phyloP scores from a whole-genome alignment of 2,888 invertebrate species.

The Scaptomyza parva region DNA sequence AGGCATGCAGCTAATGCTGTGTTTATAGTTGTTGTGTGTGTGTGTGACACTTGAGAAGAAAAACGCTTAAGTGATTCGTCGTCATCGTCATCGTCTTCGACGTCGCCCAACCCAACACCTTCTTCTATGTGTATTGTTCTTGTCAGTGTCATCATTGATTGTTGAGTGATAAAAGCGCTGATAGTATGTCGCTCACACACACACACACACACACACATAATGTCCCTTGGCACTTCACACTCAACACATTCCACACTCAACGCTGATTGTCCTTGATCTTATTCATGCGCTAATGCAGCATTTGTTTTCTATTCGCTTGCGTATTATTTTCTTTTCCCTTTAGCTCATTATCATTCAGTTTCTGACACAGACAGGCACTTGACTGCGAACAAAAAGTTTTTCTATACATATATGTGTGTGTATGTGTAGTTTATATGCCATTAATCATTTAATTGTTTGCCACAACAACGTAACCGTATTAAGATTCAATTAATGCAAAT shows the following conservation, averaged over 20 bases:
- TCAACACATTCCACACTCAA: slow-evolving; percentile 2
- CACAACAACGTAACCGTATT: slow-evolving; percentile 62
- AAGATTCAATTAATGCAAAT: slow-evolving; percentile 75
- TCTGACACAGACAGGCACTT: slow-evolving; percentile 16
- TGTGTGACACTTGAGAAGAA: slow-evolving; percentile 59
- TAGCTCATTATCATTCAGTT: slow-evolving; percentile 42
- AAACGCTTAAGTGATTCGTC: slow-evolving; percentile 63
- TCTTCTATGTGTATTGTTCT: slow-evolving; percentile 17
- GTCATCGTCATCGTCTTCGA: no score
- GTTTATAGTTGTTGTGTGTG: slow-evolving; percentile 1
- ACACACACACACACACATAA: no score
- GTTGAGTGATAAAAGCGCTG: slow-evolving; percentile 60
- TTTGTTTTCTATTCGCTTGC: not conserved
- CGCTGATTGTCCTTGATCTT: slow-evolving; percentile 45
- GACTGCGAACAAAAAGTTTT: not conserved
- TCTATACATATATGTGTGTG: not conserved
- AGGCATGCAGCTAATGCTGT: slow-evolving; percentile 7
- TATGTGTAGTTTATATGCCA: no score
- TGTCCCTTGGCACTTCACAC: slow-evolving; percentile 12
- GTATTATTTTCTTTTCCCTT: not conserved
- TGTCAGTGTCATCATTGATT: slow-evolving; percentile 61
- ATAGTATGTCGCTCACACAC: slow-evolving; percentile 22
- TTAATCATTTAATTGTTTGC: slow-evolving; percentile 74
- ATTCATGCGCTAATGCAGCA: slow-evolving; percentile 18
- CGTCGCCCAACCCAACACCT: slow-evolving; percentile 1